Evolutionary conservation across 2,113 vertebrate genomes (phyloP), one percentile per base, ranked within the genome.

Genomic region (Anas platyrhynchos): DNA sequence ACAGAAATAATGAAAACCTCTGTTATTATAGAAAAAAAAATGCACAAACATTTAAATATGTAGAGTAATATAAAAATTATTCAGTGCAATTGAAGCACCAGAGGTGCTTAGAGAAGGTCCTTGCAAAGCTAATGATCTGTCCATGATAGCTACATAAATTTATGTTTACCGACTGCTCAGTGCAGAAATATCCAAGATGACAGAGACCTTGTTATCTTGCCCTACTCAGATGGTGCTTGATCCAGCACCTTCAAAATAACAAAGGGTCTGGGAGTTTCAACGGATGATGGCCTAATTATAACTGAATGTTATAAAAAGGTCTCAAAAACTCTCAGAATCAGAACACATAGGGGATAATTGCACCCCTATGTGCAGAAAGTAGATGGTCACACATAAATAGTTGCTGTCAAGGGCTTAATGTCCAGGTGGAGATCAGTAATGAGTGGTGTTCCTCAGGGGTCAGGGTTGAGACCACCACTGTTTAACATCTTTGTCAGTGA

Each of bases 61-160:
- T 44, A 29, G 3, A 63, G 94, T 34, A 15, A 83, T 89, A 66
- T 56, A 43, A 79, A 65, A 65, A 14, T 31, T 80, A 20, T 17
- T 16, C 48, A 26, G 38, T 66, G 14, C 8, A 65, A 22, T 27
- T 2, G 14, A 75, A 85, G 6, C 1, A 77, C 17, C 4, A 48
- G 41, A 41, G 11, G 41, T 41, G 41, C 41, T 13, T 72, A n/a
- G 7, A 48, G 7, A 22, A 74, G 3, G 9, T 23, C 17, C 11
- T 68, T 85, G 63, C 9, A 71, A 78, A 75, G 65, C 8, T 5
- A 41, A 1, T 36, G n/a, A 5, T n/a, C 29, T 56, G 61, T 2
- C 26, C 9, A 18, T 18, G 3, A 27, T 50, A 54, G 8, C 3
- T 34, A 63, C 2, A 0, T 3, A 68, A 65, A 29, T 31, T 13